phyloP scores from a whole-genome alignment of 2,113 vertebrate species.

The Lepus timidus region DNA sequence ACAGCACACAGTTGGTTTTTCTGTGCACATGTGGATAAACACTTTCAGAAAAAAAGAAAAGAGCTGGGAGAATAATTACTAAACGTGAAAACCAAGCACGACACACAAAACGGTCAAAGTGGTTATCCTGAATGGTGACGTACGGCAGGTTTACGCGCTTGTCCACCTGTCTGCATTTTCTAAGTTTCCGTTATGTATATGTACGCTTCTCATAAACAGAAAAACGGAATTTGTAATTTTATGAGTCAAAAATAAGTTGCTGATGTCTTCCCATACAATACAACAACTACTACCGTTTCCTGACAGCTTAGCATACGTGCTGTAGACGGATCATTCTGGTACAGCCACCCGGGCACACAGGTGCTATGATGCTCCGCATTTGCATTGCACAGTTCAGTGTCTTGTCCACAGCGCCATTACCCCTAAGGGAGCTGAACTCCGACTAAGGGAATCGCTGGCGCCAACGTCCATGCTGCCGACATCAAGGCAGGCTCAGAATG shows the following conservation, averaged over 20 bases:
- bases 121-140: background rate
- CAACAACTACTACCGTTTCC: background rate
- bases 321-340: background rate
- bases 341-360: background rate
- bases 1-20: background rate
- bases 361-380: background rate
- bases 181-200: background rate
- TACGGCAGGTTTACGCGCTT: too few relatives aligned
- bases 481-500: background rate
- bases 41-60: background rate
- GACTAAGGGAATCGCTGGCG: accelerated
- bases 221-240: too few relatives aligned
- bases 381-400: background rate
- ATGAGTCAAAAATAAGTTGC: background rate
- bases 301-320: background rate
- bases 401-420: background rate
- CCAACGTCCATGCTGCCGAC: accelerated
- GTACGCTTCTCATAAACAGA: background rate
- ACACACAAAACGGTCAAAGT: background rate
- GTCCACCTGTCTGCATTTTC: background rate
- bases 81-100: background rate
- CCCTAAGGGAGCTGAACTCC: background rate
- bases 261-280: background rate
- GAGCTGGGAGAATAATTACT: background rate
- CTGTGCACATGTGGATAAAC: background rate